These are phyloP conservation scores for Frankliniella fusca DNA, from an alignment of 2,888 invertebrate genomes.

Conservation along the genomic window DNA sequence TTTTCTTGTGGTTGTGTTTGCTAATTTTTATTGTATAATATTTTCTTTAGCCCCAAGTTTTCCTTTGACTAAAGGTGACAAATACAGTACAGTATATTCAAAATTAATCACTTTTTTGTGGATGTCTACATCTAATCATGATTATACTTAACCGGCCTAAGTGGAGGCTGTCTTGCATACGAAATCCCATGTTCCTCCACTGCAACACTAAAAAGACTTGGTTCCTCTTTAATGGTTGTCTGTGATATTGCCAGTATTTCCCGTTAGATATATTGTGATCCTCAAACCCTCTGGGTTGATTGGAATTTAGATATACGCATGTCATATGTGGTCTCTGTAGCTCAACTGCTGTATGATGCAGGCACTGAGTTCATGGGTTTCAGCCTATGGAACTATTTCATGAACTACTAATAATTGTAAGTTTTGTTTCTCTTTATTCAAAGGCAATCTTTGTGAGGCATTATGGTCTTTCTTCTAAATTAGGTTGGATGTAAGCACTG, in stretches of 20 bases:
- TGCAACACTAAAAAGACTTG: not conserved
- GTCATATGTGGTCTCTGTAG: not conserved
- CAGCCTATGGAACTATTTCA: not conserved
- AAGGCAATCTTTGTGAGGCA: not conserved
- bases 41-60: too few species aligned
- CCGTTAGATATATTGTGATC: not conserved
- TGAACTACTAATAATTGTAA: not conserved
- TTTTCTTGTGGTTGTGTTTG: too few species aligned
- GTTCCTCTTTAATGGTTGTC: constrained; percentile 7
- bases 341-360: not conserved
- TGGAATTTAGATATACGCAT: not conserved
- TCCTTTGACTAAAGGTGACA: too few species aligned
- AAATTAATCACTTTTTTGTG: too few species aligned
- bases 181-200: too few species aligned
- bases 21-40: too few species aligned
- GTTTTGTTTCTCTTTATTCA: not conserved
- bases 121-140: too few species aligned
- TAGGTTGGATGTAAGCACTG: too few species aligned
- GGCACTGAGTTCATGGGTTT: not conserved
- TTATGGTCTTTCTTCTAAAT: not conserved
- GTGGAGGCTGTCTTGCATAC: too few species aligned
- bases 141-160: too few species aligned
- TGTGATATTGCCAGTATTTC: constrained; percentile 17
- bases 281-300: not conserved
- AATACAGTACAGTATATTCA: too few species aligned